Evolutionary conservation across 2,797 vertebrate genomes (phyloP).

Genomic region (Protonibea diacanthus): DNA sequence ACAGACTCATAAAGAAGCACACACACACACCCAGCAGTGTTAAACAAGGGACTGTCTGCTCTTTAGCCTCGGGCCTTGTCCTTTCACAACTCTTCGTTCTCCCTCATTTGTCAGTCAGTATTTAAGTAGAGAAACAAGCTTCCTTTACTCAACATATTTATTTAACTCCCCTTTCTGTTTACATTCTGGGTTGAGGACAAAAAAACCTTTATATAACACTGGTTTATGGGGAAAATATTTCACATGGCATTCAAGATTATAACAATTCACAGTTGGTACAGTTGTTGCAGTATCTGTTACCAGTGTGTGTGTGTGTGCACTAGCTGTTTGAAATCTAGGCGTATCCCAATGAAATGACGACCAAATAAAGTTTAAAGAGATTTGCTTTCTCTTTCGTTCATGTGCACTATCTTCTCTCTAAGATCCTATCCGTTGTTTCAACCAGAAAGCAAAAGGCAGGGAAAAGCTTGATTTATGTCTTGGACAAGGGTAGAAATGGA

Average conservation of each 20-base stretch:
- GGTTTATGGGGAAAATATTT: slow-evolving; percentile 14
- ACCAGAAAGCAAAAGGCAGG: background rate
- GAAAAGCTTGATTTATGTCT: background rate
- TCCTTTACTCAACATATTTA: slow-evolving; percentile 26
- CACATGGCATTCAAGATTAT: background rate
- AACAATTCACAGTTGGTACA: background rate
- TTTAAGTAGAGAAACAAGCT: slow-evolving; percentile 40
- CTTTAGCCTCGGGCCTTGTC: slow-evolving; percentile 50
- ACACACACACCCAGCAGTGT: slow-evolving; percentile 35
- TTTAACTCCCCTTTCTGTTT: slow-evolving; percentile 32
- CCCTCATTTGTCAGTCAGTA: slow-evolving; percentile 50
- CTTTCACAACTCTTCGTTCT: slow-evolving; percentile 52
- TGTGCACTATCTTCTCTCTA: background rate
- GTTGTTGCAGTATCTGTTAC: background rate
- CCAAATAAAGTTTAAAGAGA: background rate
- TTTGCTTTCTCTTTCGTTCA: background rate
- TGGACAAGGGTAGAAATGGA: background rate
- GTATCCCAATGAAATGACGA: background rate
- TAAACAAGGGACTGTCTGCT: slow-evolving; percentile 48
- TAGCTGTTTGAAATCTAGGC: background rate
- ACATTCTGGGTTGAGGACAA: background rate
- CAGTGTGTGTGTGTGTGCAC: background rate
- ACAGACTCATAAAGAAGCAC: background rate
- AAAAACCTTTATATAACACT: background rate
- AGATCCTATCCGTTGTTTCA: background rate